Evolutionary conservation across 2,888 invertebrate species (phyloP).

Genomic region (Aquatica leii): DNA sequence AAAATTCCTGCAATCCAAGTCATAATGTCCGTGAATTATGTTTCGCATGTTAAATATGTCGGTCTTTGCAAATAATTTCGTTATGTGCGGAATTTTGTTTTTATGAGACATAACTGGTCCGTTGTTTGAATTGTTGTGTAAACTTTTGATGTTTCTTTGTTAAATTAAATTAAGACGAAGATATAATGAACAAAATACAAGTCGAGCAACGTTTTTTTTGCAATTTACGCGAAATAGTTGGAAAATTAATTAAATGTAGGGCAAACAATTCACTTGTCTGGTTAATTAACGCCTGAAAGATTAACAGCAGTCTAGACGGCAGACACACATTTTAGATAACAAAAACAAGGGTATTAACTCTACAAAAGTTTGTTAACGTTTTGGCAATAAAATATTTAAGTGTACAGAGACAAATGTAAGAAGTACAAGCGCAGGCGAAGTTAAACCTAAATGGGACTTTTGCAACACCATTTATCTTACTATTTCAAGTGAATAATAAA

Average conservation of each 20-base stretch:
- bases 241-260: slow-evolving; percentile 12
- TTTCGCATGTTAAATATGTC: slow-evolving; percentile 7
- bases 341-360: slow-evolving; percentile 29
- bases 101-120: slow-evolving; percentile 11
- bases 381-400: slow-evolving; percentile 41
- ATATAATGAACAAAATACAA: background rate
- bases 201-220: background rate
- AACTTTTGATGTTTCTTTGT: background rate
- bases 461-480: slow-evolving; percentile 36
- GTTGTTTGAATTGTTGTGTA: slow-evolving; percentile 3
- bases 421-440: slow-evolving; percentile 24
- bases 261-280: slow-evolving; percentile 13
- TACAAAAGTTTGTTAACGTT: slow-evolving; percentile 32
- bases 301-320: slow-evolving; percentile 39
- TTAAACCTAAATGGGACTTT: slow-evolving; percentile 32
- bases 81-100: slow-evolving; percentile 9
- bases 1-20: slow-evolving; percentile 4
- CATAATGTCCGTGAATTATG: slow-evolving; percentile 8
- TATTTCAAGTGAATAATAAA: slow-evolving; percentile 32
- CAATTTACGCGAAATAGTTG: background rate
- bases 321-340: slow-evolving; percentile 35
- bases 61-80: slow-evolving; percentile 8
- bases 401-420: slow-evolving; percentile 31
- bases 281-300: slow-evolving; percentile 17
- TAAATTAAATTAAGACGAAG: background rate